These are phyloP conservation scores for Ophraella communa DNA, from an alignment of 2,888 invertebrate genomes.

Conservation along the genomic window DNA sequence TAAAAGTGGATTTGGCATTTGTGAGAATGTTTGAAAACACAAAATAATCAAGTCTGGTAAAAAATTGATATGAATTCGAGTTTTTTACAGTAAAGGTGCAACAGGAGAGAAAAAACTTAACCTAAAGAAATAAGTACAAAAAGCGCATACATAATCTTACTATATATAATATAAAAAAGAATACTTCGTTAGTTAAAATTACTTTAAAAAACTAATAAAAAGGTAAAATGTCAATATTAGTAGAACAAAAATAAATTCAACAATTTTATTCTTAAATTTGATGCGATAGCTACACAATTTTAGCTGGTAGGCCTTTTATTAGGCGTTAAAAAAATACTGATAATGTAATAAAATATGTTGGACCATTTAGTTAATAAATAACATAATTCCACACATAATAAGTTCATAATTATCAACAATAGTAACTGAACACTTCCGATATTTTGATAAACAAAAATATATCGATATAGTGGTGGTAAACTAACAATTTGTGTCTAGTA, in stretches of 20 bases:
- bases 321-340: conserved; percentile 26
- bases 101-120: conserved; percentile 31
- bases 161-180: conserved; percentile 25
- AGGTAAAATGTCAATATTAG: conserved; percentile 15
- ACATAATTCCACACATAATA: not conserved
- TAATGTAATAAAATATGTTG: not conserved
- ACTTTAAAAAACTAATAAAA: conserved; percentile 12
- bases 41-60: conserved; percentile 43
- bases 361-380: not conserved
- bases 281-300: conserved; percentile 10
- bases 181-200: conserved; percentile 29
- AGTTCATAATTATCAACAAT: not conserved
- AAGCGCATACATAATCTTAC: conserved; percentile 33
- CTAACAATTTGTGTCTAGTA: too few species aligned
- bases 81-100: conserved; percentile 40
- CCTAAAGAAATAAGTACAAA: conserved; percentile 46
- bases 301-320: conserved; percentile 20
- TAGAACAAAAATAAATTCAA: conserved; percentile 21
- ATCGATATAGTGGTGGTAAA: too few species aligned
- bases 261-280: conserved; percentile 6
- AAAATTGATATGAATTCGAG: conserved; percentile 49
- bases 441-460: too few species aligned
- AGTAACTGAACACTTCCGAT: conserved; percentile 2
- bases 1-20: conserved; percentile 17
- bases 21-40: conserved; percentile 27